Evolutionary conservation across 2,113 vertebrate genomes (phyloP).

Genomic region (Sinocyclocheilus rhinocerous): DNA sequence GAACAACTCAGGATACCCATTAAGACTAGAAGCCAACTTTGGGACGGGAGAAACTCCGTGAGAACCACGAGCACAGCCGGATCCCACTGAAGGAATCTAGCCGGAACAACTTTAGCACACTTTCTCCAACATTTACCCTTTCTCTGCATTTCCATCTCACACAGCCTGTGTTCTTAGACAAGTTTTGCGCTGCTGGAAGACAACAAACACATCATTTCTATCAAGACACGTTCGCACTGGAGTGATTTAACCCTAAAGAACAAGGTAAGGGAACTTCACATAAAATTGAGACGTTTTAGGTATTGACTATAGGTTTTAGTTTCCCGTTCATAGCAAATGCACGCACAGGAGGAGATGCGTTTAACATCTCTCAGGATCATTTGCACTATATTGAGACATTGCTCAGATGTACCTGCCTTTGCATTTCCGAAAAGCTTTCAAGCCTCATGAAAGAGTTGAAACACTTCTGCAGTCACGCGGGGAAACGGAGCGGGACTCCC

Average conservation of each 20-base stretch:
- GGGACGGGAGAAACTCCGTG: slow-evolving; percentile 35
- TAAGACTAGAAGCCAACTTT: slow-evolving; percentile 56
- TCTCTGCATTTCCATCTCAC: neutral
- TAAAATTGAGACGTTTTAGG: neutral
- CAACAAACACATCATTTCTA: neutral
- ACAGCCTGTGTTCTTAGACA: neutral
- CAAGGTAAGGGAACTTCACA: slow-evolving; percentile 30
- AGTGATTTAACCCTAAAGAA: slow-evolving; percentile 28
- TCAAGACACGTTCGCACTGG: slow-evolving; percentile 14
- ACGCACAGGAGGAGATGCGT: neutral
- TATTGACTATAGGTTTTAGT: neutral
- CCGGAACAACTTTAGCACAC: slow-evolving; percentile 63
- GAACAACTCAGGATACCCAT: slow-evolving; percentile 71
- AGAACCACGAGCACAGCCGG: slow-evolving; percentile 19
- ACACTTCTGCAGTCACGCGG: slow-evolving; percentile 3
- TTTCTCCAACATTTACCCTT: slow-evolving; percentile 20
- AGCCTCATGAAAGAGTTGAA: slow-evolving; percentile 36
- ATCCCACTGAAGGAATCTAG: slow-evolving; percentile 63
- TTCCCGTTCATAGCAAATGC: neutral
- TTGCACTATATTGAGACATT: neutral
- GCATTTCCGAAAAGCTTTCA: slow-evolving; percentile 31
- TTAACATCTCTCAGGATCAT: neutral
- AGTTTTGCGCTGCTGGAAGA: slow-evolving; percentile 27
- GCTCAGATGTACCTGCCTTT: slow-evolving; percentile 6
- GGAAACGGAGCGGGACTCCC: slow-evolving; percentile 63